Base-by-base conservation (phyloP, 1,140 invertebrate genomes). In the Musca vetustissima region DNA sequence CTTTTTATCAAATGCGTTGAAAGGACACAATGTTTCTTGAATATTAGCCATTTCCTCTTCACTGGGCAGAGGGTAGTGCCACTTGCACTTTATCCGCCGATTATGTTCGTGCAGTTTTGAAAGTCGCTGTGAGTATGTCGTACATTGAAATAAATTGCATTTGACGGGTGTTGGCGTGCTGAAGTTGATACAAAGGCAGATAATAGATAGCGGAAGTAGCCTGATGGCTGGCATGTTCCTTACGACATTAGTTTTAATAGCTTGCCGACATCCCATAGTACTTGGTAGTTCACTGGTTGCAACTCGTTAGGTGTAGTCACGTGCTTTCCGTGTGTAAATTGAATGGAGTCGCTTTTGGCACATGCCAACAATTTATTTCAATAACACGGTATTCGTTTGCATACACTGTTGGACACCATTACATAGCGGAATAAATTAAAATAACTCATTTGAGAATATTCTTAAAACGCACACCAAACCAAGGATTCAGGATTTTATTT, bases 81-180 rank as follows among this genome's bases (percentile, higher is more conserved):
- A 43, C 36, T 43, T 43, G 36, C 13, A 13, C 36, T 43, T 43
- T 43, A 13, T 43, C 36, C 11, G 36, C 1, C 36, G 36, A 43
- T 43, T 43, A 43, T 43, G 4, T 43, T 43, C 36, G 36, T 43
- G 36, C 36, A 43, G 6, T 7, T 43, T 43, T 43, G 11, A 4
- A 43, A 13, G 36, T 43, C 36, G 6, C 11, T 43, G 36, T 43
- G 36, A 43, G 13, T 61, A 36, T 36, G 19, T 61, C 28, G 28
- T 43, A 11, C 36, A 43, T 61, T 61, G 15, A 61, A 61, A 61
- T 61, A 61, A 61, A 61, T 61, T 61, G 57, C 57, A 61, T 61
- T 61, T 32, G 55, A 59, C 32, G 17, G 25, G 4, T 59, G 52
- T 59, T 59, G 19, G 24, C 25, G 55, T 22, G 28, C 9, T n/a